Conservation (phyloP, 2,113 vertebrate species). For the Phrynosoma blainvillii region DNA sequence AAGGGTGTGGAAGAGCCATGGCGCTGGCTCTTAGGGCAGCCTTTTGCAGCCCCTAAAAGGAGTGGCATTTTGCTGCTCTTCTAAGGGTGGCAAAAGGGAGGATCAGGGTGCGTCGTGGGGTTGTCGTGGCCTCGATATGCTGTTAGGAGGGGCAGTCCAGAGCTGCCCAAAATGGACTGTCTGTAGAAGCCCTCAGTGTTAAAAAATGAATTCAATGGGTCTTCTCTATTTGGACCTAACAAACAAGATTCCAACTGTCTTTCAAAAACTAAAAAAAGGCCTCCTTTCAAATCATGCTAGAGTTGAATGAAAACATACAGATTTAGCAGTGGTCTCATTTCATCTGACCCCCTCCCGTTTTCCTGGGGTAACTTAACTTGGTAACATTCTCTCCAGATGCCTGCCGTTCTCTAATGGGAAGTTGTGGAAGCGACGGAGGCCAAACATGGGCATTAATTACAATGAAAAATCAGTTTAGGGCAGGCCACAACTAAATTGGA, state of each 20-base stretch:
- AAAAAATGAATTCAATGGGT: conserved; percentile 2
- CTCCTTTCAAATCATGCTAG: conserved; percentile 61
- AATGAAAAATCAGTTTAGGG: conserved; percentile 88
- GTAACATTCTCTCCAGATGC: conserved; percentile 75
- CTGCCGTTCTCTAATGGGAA: conserved; percentile 85
- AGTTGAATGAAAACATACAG: conserved; percentile 53
- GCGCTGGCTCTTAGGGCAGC: too few species aligned
- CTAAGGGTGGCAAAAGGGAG: too few species aligned
- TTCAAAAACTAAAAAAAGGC: conserved; percentile 42
- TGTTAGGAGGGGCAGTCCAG: too few species aligned
- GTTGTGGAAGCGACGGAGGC: conserved; percentile 81
- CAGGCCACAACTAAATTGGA: conserved; percentile 85
- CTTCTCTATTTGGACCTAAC: too few species aligned
- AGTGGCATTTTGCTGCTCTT: too few species aligned
- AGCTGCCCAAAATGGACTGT: too few species aligned
- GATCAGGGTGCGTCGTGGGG: too few species aligned
- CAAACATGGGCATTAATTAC: conserved; percentile 89
- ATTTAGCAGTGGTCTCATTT: conserved; percentile 53
- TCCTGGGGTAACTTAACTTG: conserved; percentile 66
- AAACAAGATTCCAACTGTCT: conserved; percentile 60
- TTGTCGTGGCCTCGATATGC: too few species aligned
- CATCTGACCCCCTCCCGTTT: neutral
- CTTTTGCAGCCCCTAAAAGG: too few species aligned
- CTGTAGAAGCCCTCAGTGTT: too few species aligned
- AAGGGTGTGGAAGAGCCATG: too few species aligned